phyloP scores from a whole-genome alignment of 2,888 invertebrate species.

The Cantharis nigra region DNA sequence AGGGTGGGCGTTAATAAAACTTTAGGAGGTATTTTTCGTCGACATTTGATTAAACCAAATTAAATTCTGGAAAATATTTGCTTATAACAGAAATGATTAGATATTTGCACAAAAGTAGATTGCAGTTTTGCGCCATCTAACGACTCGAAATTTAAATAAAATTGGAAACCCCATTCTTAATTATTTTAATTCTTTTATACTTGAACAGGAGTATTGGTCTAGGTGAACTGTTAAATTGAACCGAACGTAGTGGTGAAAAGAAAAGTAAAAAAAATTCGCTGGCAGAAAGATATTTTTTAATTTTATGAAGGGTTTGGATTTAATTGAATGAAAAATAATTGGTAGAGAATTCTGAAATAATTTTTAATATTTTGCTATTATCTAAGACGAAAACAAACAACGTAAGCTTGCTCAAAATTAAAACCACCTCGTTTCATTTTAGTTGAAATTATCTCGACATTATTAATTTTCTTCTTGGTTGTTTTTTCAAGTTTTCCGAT shows the following conservation, averaged over 20 bases:
- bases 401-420: constrained; percentile 7
- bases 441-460: constrained; percentile 10
- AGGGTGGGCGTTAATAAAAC: not conserved
- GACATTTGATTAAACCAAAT: not conserved
- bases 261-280: not conserved
- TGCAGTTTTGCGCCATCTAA: not conserved
- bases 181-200: not conserved
- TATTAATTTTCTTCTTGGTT: constrained; percentile 12
- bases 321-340: not conserved
- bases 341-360: not conserved
- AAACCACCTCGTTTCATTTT: constrained; percentile 11
- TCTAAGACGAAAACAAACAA: not conserved
- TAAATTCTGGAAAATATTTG: not conserved
- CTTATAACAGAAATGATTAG: not conserved
- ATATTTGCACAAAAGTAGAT: not conserved
- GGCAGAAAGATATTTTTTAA: not conserved
- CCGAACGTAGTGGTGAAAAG: not conserved
- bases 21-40: not conserved
- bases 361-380: not conserved
- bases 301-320: not conserved
- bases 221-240: not conserved
- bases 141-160: not conserved
- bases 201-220: no score
- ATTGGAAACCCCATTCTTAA: not conserved
- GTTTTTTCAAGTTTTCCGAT: constrained; percentile 5